Conservation (phyloP, 2,888 invertebrate genomes). For the Calliphora vomitoria region DNA sequence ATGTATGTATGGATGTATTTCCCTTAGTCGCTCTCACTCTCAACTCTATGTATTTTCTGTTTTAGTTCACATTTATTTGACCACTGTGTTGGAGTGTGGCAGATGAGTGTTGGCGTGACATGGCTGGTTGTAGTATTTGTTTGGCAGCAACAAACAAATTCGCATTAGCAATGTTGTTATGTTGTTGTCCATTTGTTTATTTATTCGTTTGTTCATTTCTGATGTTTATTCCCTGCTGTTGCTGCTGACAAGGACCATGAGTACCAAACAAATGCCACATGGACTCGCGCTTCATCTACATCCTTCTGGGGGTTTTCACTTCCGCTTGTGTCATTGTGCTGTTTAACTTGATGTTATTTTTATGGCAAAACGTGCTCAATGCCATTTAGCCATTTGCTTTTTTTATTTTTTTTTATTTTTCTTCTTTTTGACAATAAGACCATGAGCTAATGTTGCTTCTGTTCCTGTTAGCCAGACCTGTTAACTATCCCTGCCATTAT, state of each 20-base stretch:
- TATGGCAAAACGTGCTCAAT: conserved; percentile 54
- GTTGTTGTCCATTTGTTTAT: conserved; percentile 35
- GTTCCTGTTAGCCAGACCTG: conserved; percentile 37
- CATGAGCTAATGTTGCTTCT: not conserved
- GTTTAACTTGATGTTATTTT: conserved; percentile 55
- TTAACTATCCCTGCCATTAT: conserved; percentile 40
- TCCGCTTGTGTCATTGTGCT: conserved; percentile 52
- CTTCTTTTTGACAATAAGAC: not conserved
- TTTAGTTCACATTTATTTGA: conserved; percentile 1
- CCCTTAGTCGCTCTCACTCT: not conserved
- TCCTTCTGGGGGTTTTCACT: conserved; percentile 39
- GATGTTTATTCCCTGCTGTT: conserved; percentile 23
- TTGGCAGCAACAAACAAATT: conserved; percentile 9
- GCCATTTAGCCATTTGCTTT: conserved; percentile 42
- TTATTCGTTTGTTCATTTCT: conserved; percentile 6
- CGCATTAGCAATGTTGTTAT: conserved; percentile 3
- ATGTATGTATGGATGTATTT: not conserved
- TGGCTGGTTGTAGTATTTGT: conserved; percentile 28
- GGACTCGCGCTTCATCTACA: conserved; percentile 16
- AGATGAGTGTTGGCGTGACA: not conserved
- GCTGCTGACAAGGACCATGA: conserved; percentile 30
- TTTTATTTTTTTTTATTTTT: too few relatives aligned
- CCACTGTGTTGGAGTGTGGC: conserved; percentile 13
- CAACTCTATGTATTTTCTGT: not conserved
- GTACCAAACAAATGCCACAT: conserved; percentile 25